phyloP scores from a whole-genome alignment of 2,797 vertebrate genomes.

The Cyclura pinguis region DNA sequence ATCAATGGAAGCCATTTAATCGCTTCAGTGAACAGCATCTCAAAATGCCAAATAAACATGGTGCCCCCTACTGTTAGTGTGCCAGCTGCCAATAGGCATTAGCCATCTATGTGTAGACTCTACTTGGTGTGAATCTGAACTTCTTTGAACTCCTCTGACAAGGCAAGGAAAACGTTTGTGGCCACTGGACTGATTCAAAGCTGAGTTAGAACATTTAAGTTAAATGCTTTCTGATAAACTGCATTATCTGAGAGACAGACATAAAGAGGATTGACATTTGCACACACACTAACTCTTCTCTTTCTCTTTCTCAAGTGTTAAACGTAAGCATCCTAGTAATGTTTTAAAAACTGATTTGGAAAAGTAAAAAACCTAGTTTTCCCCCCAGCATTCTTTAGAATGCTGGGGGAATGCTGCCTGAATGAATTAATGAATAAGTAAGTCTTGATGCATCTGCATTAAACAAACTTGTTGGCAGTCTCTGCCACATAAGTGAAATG shows the following conservation, averaged over 20 bases:
- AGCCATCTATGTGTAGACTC: background rate
- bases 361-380: background rate
- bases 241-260: background rate
- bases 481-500: background rate
- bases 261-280: background rate
- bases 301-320: background rate
- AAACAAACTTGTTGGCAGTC: background rate
- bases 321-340: background rate
- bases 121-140: background rate
- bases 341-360: background rate
- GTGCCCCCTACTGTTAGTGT: background rate
- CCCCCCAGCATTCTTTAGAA: background rate
- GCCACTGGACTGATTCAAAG: background rate
- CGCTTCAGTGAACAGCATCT: constrained; percentile 8
- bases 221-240: background rate
- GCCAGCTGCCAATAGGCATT: constrained; percentile 1
- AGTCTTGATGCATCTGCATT: background rate
- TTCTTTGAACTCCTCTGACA: constrained; percentile 17
- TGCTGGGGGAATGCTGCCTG: background rate
- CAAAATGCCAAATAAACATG: constrained; percentile 18
- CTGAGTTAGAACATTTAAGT: background rate
- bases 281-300: too few species aligned
- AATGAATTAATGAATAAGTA: constrained; percentile 1
- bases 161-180: background rate
- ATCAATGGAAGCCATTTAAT: constrained; percentile 33